phyloP scores from a whole-genome alignment of 2,797 vertebrate genomes.

The Pteronotus mesoamericanus region DNA sequence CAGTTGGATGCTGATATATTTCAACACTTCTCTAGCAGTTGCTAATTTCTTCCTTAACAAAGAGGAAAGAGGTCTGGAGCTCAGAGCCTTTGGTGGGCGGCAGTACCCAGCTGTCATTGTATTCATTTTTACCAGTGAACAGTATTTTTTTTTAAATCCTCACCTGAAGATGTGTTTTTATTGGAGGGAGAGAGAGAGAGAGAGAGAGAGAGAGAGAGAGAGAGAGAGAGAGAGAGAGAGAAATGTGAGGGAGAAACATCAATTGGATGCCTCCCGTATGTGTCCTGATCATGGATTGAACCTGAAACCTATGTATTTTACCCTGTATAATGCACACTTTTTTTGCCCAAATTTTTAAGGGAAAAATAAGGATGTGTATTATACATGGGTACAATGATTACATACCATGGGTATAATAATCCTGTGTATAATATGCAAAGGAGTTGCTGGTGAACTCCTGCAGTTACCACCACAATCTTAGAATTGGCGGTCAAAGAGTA shows the following conservation, averaged over 20 bases:
- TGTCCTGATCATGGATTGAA: background rate
- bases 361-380: too few relatives aligned
- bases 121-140: background rate
- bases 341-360: too few relatives aligned
- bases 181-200: background rate
- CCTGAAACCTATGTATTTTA: background rate
- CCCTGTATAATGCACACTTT: too few relatives aligned
- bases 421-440: too few relatives aligned
- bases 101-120: background rate
- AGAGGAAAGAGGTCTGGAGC: background rate
- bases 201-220: background rate
- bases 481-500: background rate
- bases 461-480: background rate
- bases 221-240: too few relatives aligned
- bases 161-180: background rate
- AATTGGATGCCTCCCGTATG: background rate
- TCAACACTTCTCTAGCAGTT: background rate
- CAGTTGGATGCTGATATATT: background rate
- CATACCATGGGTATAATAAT: too few relatives aligned
- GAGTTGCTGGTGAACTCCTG: background rate
- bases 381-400: too few relatives aligned
- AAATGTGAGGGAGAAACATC: too few relatives aligned
- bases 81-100: background rate
- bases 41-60: background rate
- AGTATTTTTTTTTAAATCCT: background rate